Evolutionary conservation across 2,888 invertebrate species (phyloP).

Genomic region (Drosophila gaucha): DNA sequence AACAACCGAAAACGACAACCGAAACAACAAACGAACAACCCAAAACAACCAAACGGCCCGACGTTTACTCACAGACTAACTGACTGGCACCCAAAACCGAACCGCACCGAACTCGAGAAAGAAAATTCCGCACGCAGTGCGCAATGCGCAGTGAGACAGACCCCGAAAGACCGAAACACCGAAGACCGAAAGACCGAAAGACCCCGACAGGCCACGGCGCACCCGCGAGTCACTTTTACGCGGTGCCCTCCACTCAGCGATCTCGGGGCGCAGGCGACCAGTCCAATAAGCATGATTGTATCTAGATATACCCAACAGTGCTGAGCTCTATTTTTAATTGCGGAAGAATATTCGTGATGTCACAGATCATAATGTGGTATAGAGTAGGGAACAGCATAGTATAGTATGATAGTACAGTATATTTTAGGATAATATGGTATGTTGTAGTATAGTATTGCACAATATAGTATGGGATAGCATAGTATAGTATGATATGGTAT

Average conservation of each 20-base stretch:
- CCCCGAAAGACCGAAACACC: conserved; percentile 20
- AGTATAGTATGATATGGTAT: background rate
- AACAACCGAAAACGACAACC: conserved; percentile 41
- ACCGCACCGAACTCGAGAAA: conserved; percentile 58
- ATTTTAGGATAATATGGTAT: background rate
- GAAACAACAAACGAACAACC: conserved; percentile 12
- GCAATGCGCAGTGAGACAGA: conserved; percentile 65
- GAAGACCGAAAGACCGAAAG: conserved; percentile 20
- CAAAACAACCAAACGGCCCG: conserved; percentile 68
- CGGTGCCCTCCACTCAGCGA: conserved; percentile 40
- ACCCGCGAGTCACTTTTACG: conserved; percentile 81
- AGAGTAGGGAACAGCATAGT: background rate
- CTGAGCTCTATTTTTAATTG: conserved; percentile 32
- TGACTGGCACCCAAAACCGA: conserved; percentile 49
- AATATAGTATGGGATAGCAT: background rate
- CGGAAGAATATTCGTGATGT: background rate
- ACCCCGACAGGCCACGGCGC: conserved; percentile 75
- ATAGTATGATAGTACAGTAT: background rate
- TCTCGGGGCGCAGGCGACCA: conserved; percentile 38
- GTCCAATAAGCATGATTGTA: conserved; percentile 55
- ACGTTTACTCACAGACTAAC: conserved; percentile 83
- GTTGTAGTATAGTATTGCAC: background rate
- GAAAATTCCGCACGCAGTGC: conserved; percentile 75
- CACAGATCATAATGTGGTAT: background rate
- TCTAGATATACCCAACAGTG: conserved; percentile 49